Evolutionary conservation across 2,888 invertebrate genomes (phyloP).

Genomic region (Eristalis pertinax): DNA sequence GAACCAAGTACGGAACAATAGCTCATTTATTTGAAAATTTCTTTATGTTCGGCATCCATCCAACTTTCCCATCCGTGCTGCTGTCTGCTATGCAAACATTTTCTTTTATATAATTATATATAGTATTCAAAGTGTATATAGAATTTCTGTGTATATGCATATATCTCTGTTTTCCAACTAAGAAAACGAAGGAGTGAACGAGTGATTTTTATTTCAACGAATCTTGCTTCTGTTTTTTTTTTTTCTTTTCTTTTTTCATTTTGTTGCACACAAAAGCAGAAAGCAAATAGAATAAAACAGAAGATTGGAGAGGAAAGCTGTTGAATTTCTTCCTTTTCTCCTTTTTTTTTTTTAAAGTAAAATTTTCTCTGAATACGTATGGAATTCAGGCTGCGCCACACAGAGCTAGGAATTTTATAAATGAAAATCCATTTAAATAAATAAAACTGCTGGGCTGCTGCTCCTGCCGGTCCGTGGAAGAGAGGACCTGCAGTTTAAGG

Average conservation of each 20-base stretch:
- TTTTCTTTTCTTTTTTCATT: too few species aligned
- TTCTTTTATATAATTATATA: too few species aligned
- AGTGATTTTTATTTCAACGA: slow-evolving; percentile 17
- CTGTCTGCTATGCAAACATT: too few species aligned
- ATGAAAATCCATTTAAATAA: slow-evolving; percentile 33
- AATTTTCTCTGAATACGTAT: slow-evolving; percentile 14
- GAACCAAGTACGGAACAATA: too few species aligned
- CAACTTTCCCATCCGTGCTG: too few species aligned
- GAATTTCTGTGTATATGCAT: too few species aligned
- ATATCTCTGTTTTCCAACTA: slow-evolving; percentile 27
- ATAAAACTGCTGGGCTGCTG: background rate
- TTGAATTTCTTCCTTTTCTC: too few species aligned
- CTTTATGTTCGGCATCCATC: too few species aligned
- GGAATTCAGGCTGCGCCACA: background rate
- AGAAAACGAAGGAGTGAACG: slow-evolving; percentile 41
- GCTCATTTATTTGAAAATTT: too few species aligned
- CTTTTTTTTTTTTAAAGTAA: slow-evolving; percentile 2
- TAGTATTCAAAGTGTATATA: background rate
- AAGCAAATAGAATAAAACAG: slow-evolving; percentile 46
- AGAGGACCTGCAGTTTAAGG: background rate
- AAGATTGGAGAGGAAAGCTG: slow-evolving; percentile 36
- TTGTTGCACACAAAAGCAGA: slow-evolving; percentile 44
- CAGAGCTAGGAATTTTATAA: slow-evolving; percentile 1
- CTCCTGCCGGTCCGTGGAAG: background rate
- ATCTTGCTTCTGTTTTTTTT: too few species aligned